Percentiles rank a stretch among this genome's conserved stretches.
These are phyloP conservation scores for Hippocampus comes DNA, from an alignment of 2,113 vertebrate species.

Conservation along the genomic window DNA sequence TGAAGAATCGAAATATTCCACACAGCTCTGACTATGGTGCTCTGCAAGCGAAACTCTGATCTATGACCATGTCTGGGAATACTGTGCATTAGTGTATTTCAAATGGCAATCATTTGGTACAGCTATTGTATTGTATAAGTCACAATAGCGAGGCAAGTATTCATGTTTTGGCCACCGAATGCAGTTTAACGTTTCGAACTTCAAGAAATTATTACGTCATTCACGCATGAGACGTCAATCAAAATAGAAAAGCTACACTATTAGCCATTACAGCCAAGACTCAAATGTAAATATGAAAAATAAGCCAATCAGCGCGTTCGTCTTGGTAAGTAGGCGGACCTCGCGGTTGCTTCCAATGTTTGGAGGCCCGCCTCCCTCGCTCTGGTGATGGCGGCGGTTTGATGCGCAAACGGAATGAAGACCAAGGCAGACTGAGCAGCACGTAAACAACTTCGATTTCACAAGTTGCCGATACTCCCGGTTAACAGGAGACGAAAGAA, in stretches of 20 bases:
- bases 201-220: background rate
- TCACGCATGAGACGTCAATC: constrained; percentile 27
- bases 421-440: constrained; percentile 53
- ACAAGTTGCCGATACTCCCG: constrained; percentile 4
- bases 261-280: constrained; percentile 22
- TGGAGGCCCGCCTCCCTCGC: constrained; percentile 47
- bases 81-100: background rate
- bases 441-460: constrained; percentile 53
- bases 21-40: background rate
- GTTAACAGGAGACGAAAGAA: background rate
- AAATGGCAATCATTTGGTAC: background rate
- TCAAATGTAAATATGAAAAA: background rate
- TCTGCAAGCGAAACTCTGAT: background rate
- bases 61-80: background rate
- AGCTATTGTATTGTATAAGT: background rate
- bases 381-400: constrained; percentile 71
- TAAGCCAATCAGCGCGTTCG: constrained; percentile 42
- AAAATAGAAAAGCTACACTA: constrained; percentile 8
- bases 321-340: constrained; percentile 29
- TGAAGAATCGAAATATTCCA: background rate
- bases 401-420: constrained; percentile 71
- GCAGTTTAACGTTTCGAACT: background rate
- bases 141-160: background rate
- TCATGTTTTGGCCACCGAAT: background rate
- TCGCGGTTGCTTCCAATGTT: constrained; percentile 23